A percentile compares a stretch with the other conserved stretches of the same genome.
These are phyloP conservation scores for Ailurus styani DNA, from an alignment of 2,113 vertebrate genomes.

Conservation along the genomic window DNA sequence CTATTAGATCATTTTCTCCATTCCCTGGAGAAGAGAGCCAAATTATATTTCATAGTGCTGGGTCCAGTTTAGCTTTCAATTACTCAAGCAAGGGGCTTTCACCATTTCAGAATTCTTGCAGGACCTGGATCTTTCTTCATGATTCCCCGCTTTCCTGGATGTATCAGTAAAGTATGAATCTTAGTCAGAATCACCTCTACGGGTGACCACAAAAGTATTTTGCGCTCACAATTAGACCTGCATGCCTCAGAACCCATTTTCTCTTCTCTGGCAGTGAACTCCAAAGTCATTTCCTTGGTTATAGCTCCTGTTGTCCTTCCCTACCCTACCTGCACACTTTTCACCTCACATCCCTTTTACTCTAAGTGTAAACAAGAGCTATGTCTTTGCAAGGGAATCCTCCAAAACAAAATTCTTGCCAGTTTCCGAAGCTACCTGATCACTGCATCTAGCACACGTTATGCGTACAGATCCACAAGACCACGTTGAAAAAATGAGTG, in stretches of 20 bases:
- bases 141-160: neutral
- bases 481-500: neutral
- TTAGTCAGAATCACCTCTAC: neutral
- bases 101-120: neutral
- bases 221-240: neutral
- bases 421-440: neutral
- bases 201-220: neutral
- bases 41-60: conserved; percentile 56
- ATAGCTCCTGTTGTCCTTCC: neutral
- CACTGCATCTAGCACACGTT: neutral
- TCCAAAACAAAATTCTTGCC: neutral
- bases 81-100: conserved; percentile 46
- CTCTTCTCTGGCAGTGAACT: conserved; percentile 19
- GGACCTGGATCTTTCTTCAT: neutral
- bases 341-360: neutral
- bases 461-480: neutral
- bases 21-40: conserved; percentile 40
- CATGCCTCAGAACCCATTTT: neutral
- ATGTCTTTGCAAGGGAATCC: neutral
- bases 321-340: neutral
- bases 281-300: neutral
- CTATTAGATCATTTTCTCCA: conserved; percentile 44
- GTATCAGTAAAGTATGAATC: neutral
- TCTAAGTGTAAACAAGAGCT: neutral
- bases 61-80: conserved; percentile 60